Evolutionary conservation across 2,797 vertebrate species (phyloP).

Genomic region (Takifugu rubripes): DNA sequence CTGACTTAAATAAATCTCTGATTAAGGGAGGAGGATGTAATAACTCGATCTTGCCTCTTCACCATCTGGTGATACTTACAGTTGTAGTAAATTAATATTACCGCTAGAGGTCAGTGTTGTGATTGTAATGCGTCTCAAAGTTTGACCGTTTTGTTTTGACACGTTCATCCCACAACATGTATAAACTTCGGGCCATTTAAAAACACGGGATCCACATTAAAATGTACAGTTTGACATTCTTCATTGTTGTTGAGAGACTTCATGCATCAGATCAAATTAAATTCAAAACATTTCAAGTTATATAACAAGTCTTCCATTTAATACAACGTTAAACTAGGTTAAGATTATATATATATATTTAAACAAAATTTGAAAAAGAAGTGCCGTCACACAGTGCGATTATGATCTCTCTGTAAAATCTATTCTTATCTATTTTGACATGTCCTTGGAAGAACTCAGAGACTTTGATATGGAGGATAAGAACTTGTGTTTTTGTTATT

Average conservation of each 20-base stretch:
- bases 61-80: neutral
- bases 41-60: conserved; percentile 3
- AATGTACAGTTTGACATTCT: no score
- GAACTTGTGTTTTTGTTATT: conserved; percentile 19
- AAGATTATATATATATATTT: no score
- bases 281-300: no score
- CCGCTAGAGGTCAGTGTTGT: conserved; percentile 53
- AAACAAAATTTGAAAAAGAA: neutral
- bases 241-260: no score
- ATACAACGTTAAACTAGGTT: neutral
- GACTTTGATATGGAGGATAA: conserved; percentile 26
- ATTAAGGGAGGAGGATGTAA: neutral
- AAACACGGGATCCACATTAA: no score
- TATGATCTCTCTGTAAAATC: conserved; percentile 35
- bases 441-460: conserved; percentile 16
- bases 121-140: neutral
- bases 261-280: no score
- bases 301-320: neutral
- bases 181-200: no score
- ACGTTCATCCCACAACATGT: no score
- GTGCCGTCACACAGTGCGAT: conserved; percentile 1
- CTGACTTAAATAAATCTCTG: neutral
- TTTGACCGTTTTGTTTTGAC: no score
- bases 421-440: conserved; percentile 27
- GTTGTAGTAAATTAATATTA: conserved; percentile 7